Base-by-base conservation (phyloP, 2,113 vertebrate genomes). In the Taurulus bubalis region DNA sequence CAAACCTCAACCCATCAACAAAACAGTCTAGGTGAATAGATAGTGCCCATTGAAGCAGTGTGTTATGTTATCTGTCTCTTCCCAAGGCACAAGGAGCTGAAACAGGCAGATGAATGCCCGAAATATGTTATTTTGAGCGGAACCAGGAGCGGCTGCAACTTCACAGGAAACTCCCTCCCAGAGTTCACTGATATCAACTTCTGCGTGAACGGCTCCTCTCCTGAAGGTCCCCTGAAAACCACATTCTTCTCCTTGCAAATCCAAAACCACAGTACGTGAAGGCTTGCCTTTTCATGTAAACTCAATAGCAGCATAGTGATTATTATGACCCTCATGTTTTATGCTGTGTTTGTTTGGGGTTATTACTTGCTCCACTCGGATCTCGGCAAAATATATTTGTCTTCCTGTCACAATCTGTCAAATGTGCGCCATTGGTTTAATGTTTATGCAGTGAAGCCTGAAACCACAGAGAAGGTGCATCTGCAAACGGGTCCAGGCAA, bases 171-270 rank as follows among this genome's bases (percentile, higher is more conserved):
- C 15, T 75, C 86, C 18, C 91, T 95, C 62, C 89, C 96, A n/a
- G 93, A 95, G 4, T 98, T 96, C 80, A 94, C 78, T n/a, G 94
- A 97, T 12, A 95, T 98, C 56, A 96, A 92, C 76, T 67, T 98
- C 1, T 97, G 96, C 77, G 94, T 98, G 38, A 98, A 98, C 12
- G 96, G 96, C 1, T 95, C 96, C 0, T 94, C 93, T 1, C 24
- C 86, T 7, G 72, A 75, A 4, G 80, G 85, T 0, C 55, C 38
- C 2, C 85, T 97, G 22, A 86, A 77, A 81, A 83, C 95, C 0
- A 80, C 87, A 0, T 97, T 95, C 26, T 60, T 84, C 82, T 93
- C 94, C 59, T 89, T 97, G 7, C 95, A 93, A 74, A 93, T 96
- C 51, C 96, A 98, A 75, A 96, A 97, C 91, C 92, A 96, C 1